Evolutionary conservation across 2,888 invertebrate genomes (phyloP), one percentile per base, ranked within the genome.

Genomic region (Penaeus monodon): DNA sequence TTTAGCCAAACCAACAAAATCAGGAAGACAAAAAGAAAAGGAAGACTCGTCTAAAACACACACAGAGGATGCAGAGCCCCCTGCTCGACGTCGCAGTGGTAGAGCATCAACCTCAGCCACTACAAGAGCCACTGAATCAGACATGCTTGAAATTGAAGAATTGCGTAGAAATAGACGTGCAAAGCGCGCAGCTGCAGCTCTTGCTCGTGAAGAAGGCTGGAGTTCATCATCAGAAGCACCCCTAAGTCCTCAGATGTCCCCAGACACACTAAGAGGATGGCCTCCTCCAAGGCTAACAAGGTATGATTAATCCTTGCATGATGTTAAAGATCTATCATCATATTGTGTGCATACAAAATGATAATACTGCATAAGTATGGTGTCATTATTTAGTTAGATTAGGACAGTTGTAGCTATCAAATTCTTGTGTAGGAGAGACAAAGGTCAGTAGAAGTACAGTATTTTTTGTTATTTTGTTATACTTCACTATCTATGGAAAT

Each of bases 61-160:
- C 70, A 14, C 29, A 68, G 63, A 63, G 70, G 73, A 33, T 29
- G 33, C 68, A 44, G 84, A 80, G 49, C 68, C 68, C 1, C 87
- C 87, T 10, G 76, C 81, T 8, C 68, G 88, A 63, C 78, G 90
- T 68, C 68, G 90, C 6, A 90, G 90, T 49, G 88, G 88, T 22
- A 73, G 90, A 44, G 86, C 88, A 7, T 83, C 88, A 6, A 90
- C 90, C 17, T 81, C 87, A 20, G 90, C 90, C 22, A 80, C 90
- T 17, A 90, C 90, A 20, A 77, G 88, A n/a, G 90, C 90, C 44
- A 90, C 90, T 20, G 90, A 90, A 70, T 89, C 88, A 24, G 90
- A 90, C 81, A 81, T 88, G 70, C 88, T 85, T 20, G 90, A 87
- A 29, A 87, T 85, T 38, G 90, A 90, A 74, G 88, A 88, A 29